These are phyloP conservation scores for Cuniculus paca DNA, from an alignment of 2,797 vertebrate species.

Conservation along the genomic window DNA sequence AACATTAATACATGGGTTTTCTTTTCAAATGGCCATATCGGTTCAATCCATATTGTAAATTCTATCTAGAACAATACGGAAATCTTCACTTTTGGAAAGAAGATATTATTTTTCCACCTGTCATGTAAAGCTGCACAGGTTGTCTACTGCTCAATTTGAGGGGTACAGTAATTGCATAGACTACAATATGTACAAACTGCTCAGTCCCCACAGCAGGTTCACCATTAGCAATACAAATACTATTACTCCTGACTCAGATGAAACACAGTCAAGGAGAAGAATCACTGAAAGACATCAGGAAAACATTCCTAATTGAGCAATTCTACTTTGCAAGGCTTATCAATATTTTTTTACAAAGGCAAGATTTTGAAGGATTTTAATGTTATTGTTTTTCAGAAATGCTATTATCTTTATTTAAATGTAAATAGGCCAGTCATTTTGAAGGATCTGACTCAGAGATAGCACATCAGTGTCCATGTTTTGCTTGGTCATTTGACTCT, in stretches of 20 bases:
- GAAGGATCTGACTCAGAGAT: background rate
- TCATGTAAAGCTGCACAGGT: background rate
- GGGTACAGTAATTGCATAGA: background rate
- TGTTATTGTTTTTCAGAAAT: background rate
- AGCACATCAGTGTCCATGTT: background rate
- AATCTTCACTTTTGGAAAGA: background rate
- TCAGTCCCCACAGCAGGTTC: background rate
- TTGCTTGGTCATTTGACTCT: background rate
- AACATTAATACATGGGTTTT: background rate
- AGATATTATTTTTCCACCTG: background rate
- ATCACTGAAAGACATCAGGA: background rate
- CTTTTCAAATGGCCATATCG: background rate
- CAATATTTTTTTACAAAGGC: background rate
- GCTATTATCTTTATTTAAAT: slow-evolving; percentile 1
- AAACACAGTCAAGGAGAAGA: background rate
- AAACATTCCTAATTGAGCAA: background rate
- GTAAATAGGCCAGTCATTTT: background rate
- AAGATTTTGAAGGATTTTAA: background rate
- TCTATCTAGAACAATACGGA: slow-evolving; percentile 33
- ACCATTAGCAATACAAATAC: background rate
- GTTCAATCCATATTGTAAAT: background rate
- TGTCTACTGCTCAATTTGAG: background rate
- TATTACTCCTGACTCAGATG: background rate
- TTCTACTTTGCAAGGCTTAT: background rate
- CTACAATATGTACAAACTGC: background rate